A percentile compares a stretch with the other conserved stretches of the same genome.
Conservation (phyloP, 2,888 invertebrate species). For the Nezara viridula region DNA sequence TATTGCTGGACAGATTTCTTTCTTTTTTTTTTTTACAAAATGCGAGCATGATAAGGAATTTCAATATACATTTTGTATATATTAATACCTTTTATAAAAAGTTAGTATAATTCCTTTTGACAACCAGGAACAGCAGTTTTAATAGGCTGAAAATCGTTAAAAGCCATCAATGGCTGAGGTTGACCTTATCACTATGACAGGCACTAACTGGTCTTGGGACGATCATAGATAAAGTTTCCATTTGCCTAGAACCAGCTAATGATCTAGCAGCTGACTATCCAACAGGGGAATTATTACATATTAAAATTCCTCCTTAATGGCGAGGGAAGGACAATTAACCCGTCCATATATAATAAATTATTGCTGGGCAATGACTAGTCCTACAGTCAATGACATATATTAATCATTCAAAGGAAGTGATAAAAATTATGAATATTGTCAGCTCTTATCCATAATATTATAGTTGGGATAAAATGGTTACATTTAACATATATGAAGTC, state of each 20-base stretch:
- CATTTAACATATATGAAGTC: too few relatives aligned
- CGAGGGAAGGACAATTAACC: not conserved
- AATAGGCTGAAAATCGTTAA: not conserved
- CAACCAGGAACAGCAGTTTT: not conserved
- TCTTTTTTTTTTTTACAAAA: too few relatives aligned
- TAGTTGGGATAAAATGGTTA: too few relatives aligned
- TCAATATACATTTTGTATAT: too few relatives aligned
- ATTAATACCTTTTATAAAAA: too few relatives aligned
- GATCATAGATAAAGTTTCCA: not conserved
- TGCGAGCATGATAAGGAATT: too few relatives aligned
- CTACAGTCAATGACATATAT: not conserved
- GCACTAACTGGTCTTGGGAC: not conserved
- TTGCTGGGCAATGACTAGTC: not conserved
- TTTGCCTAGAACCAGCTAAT: slow-evolving; percentile 10
- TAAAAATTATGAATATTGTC: too few relatives aligned
- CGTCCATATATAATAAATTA: slow-evolving; percentile 22
- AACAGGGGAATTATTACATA: not conserved
- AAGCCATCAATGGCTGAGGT: not conserved
- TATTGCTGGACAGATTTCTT: too few relatives aligned
- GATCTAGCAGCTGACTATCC: not conserved
- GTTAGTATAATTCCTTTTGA: not conserved
- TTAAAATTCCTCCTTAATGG: slow-evolving; percentile 20
- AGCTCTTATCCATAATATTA: too few relatives aligned
- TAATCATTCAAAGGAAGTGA: not conserved
- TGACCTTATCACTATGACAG: slow-evolving; percentile 6